Percentiles rank a stretch among this genome's conserved stretches.
Conservation (phyloP, 2,113 vertebrate species). For the Illadopsis cleaveri region DNA sequence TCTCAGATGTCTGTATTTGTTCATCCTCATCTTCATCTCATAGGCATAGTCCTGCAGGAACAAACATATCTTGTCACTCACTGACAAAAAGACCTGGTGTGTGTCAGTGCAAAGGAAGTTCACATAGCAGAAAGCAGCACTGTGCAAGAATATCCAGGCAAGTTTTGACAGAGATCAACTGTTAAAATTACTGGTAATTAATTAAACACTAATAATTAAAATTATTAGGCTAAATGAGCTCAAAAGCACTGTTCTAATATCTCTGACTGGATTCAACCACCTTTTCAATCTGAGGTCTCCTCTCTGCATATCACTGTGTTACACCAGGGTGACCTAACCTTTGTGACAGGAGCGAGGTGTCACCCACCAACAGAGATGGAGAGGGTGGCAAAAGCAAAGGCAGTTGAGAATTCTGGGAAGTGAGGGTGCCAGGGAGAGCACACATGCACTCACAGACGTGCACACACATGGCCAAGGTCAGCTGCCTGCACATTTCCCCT, state of each 20-base stretch:
- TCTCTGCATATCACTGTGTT: fast-evolving
- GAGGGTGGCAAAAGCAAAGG: neutral
- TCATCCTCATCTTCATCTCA: neutral
- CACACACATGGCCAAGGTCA: neutral
- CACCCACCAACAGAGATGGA: fast-evolving
- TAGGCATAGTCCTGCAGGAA: fast-evolving
- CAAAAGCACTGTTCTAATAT: neutral
- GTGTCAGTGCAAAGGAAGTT: neutral
- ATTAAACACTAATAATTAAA: neutral
- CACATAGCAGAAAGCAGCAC: neutral
- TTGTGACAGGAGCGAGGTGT: neutral
- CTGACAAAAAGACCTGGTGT: neutral
- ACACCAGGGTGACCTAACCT: neutral
- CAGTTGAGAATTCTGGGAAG: neutral
- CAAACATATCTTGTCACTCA: neutral
- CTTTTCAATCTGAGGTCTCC: neutral
- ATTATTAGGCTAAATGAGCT: neutral
- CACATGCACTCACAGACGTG: fast-evolving
- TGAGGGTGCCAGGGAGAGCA: neutral
- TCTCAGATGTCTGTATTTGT: neutral
- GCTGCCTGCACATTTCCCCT: neutral
- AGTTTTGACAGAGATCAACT: neutral
- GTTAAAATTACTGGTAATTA: neutral
- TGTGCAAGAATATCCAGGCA: neutral
- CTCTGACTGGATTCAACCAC: neutral